Evolutionary conservation across 2,888 invertebrate species (phyloP).

Genomic region (Gibbula magus): DNA sequence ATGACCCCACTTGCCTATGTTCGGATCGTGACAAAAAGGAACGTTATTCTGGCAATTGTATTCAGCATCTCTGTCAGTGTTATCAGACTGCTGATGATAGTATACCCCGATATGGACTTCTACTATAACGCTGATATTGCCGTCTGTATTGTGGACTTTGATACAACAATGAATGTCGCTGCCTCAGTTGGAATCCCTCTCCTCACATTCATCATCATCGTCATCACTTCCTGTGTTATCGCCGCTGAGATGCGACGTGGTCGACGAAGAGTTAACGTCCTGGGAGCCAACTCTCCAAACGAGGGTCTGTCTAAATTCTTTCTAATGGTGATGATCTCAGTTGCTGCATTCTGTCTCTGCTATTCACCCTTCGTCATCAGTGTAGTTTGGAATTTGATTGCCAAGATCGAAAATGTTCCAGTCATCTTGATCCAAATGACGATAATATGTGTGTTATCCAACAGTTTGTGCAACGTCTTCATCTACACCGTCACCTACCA

Average conservation of each 20-base stretch:
- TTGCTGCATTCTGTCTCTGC: background rate
- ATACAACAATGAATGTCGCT: background rate
- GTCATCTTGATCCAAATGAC: too few relatives aligned
- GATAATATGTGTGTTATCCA: background rate
- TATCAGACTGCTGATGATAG: too few relatives aligned
- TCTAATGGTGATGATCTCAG: background rate
- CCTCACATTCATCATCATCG: too few relatives aligned
- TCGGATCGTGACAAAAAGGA: too few relatives aligned
- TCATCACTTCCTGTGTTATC: too few relatives aligned
- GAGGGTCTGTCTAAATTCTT: background rate
- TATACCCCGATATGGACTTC: background rate
- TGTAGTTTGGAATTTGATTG: too few relatives aligned
- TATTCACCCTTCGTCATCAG: background rate
- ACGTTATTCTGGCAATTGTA: too few relatives aligned
- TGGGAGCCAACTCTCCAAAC: background rate
- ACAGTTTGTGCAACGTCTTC: background rate
- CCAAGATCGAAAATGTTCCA: too few relatives aligned
- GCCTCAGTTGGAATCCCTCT: too few relatives aligned
- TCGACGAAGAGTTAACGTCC: background rate
- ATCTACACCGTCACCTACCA: background rate
- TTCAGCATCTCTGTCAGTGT: too few relatives aligned
- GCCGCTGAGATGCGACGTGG: background rate
- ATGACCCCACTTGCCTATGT: too few relatives aligned
- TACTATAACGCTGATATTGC: background rate
- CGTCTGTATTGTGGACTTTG: background rate